Percentiles rank a stretch among this genome's conserved stretches.
Evolutionary conservation across 1,140 invertebrate species (phyloP).

Genomic region (Drosophila navojoa): DNA sequence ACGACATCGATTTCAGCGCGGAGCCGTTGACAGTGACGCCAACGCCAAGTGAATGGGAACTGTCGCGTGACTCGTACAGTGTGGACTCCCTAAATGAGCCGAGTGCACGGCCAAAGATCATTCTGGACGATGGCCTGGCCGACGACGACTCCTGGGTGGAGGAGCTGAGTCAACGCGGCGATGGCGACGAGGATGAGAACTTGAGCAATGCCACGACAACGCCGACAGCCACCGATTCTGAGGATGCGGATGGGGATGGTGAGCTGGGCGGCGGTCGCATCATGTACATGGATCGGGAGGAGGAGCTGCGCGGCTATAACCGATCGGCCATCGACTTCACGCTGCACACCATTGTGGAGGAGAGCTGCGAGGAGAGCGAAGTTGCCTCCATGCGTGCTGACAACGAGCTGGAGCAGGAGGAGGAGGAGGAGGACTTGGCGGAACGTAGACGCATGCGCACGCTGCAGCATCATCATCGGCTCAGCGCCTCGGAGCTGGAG

Average conservation of each 20-base stretch:
- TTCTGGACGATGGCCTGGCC: conserved; percentile 91
- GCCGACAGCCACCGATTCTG: conserved; percentile 85
- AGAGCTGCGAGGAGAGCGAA: conserved; percentile 96
- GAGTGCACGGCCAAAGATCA: conserved; percentile 13
- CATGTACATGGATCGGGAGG: conserved; percentile 88
- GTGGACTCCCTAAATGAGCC: conserved; percentile 67
- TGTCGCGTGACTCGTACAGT: conserved; percentile 64
- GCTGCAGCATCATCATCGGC: conserved; percentile 84
- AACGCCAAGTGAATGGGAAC: conserved; percentile 63
- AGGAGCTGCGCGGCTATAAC: conserved; percentile 92
- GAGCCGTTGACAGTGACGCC: conserved; percentile 25
- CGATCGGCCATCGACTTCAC: conserved; percentile 93
- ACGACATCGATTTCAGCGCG: conserved; percentile 34
- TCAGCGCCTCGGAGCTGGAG: conserved; percentile 92
- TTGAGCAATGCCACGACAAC: conserved; percentile 85
- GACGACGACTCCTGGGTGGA: conserved; percentile 95
- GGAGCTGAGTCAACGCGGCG: conserved; percentile 90
- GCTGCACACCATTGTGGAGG: conserved; percentile 96
- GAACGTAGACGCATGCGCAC: conserved; percentile 76
- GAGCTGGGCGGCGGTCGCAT: conserved; percentile 65
- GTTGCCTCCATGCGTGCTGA: conserved; percentile 85
- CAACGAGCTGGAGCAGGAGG: conserved; percentile 56
- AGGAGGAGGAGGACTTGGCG: conserved; percentile 48
- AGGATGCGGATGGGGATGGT: conserved; percentile 67
- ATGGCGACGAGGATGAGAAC: conserved; percentile 89